Percentiles rank a stretch among this genome's conserved stretches.
Conservation (phyloP, 1,140 invertebrate species). For the Drosophila rufa region DNA sequence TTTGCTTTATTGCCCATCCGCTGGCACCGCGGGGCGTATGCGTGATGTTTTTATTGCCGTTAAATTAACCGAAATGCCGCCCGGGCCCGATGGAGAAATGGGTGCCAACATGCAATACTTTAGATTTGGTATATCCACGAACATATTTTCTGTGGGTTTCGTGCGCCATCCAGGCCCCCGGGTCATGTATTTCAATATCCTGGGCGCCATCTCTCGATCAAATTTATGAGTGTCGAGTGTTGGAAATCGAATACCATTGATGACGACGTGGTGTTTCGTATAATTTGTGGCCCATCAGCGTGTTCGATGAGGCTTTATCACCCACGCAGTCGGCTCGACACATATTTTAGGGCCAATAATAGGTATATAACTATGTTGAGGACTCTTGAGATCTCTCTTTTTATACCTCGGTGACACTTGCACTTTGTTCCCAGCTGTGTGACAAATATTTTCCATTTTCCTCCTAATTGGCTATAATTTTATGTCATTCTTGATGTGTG, state of each 20-base stretch:
- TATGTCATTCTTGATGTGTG: conserved; percentile 16
- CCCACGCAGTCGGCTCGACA: conserved; percentile 17
- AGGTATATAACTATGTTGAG: conserved; percentile 9
- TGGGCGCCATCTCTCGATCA: conserved; percentile 32
- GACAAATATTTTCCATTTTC: conserved; percentile 38
- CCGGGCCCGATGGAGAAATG: conserved; percentile 27
- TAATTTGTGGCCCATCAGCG: conserved; percentile 53
- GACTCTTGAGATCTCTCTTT: background rate
- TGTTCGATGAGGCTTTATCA: conserved; percentile 17
- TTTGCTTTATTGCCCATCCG: conserved; percentile 61
- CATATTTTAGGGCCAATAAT: conserved; percentile 31
- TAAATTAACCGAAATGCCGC: conserved; percentile 67
- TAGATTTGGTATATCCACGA: conserved; percentile 28
- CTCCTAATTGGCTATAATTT: conserved; percentile 55
- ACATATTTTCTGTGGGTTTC: conserved; percentile 15
- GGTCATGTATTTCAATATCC: conserved; percentile 52
- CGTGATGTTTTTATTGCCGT: conserved; percentile 81
- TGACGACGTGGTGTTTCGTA: conserved; percentile 33
- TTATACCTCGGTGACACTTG: background rate
- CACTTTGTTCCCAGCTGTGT: conserved; percentile 10
- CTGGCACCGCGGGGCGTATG: conserved; percentile 69
- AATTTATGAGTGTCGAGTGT: conserved; percentile 50
- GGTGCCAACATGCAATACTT: conserved; percentile 45
- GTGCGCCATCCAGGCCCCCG: conserved; percentile 6
- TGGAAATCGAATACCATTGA: conserved; percentile 57